Base-by-base conservation (phyloP, 2,113 vertebrate species). In the Psittacula cyanocephala region DNA sequence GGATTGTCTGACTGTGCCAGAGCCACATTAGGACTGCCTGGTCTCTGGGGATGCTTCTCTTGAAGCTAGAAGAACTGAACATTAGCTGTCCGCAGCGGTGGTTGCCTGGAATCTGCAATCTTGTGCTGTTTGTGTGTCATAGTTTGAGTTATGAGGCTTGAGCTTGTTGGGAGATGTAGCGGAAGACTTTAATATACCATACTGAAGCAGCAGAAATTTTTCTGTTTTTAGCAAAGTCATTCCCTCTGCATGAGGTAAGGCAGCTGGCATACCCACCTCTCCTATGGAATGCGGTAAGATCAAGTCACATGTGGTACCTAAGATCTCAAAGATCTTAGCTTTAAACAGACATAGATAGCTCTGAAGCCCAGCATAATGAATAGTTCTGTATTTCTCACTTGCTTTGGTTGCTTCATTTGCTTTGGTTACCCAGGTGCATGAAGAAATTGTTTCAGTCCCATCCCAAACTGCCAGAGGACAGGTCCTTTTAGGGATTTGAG, bases 11-110 rank as follows among this genome's bases (percentile, higher is more conserved):
- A 53, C 31, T 0, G 0, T 55, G 35, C 57, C 43, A 64, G 65
- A 86, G 62, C 68, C 68, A 14, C 23, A 4, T 81, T 78, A 50
- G 70, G 77, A 35, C 13, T 25, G 43, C 35, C 33, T 62, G 69
- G 24, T 83, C 53, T 60, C 63, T 57, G 27, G 25, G 18, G 35
- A n/a, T 80, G 43, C 39, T 47, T 52, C 6, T 80, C 41, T 65
- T 85, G 81, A 77, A 85, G 86, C 74, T 78, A 15, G 4, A 5
- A 68, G 72, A 46, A 28, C 3, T 20, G 64, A 46, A 86, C 11
- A 0, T 47, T 31, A 62, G 28, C 41, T 93, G 65, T 55, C 62
- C 57, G 16, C 49, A n/a, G 87, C 43, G 11, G 11, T 0, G 0
- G 17, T 67, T 75, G 69, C 29, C 62, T 55, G 7, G 27, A 76